Evolutionary conservation across 2,113 vertebrate genomes (phyloP), one percentile per base, ranked within the genome.

Genomic region (Gallinago paraguaiae): DNA sequence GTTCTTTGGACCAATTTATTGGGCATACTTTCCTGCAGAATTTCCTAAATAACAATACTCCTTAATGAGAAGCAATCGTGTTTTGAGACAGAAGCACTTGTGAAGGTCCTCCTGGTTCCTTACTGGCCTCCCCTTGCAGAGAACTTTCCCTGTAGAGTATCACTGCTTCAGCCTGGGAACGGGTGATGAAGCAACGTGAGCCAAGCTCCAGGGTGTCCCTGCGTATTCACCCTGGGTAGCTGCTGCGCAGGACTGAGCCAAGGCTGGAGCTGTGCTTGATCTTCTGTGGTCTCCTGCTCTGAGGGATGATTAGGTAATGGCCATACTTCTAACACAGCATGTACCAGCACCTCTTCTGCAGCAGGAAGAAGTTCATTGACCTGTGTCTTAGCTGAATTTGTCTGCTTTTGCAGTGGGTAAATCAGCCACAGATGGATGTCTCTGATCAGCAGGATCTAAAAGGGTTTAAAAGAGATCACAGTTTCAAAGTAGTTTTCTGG

Each of bases 301-400:
- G 15, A 5, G 48, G 10, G 22, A 3, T 41, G 37, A 14, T 35
- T 15, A 37, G 28, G 50, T 17, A 7, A 14, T 7, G 25, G 10
- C 22, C 9, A 2, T 6, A 20, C 31, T 45, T 60, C 17, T 41
- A 19, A 8, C 3, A 2, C 19, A 1, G 0, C 3, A 0, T 35
- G 22, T 43, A 20, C 33, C 41, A 72, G 20, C 23, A 39, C 20
- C 37, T 43, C 37, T 63, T 59, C 30, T 69, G 39, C 48, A 76
- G 17, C 48, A 39, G 6, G 13, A 12, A 37, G n/a, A 54, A 46
- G 11, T 33, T 67, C 31, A 17, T 50, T 35, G 33, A 45, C 7
- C 45, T 90, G 5, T 18, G 24, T 39, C 43, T 57, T 4, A 1
- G 35, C 20, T 43, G 72, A 63, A 37, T 74, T 87, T 48, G 0